A percentile compares a stretch with the other conserved stretches of the same genome.
phyloP scores from a whole-genome alignment of 2,797 vertebrate genomes.

The Delichon dasypus region DNA sequence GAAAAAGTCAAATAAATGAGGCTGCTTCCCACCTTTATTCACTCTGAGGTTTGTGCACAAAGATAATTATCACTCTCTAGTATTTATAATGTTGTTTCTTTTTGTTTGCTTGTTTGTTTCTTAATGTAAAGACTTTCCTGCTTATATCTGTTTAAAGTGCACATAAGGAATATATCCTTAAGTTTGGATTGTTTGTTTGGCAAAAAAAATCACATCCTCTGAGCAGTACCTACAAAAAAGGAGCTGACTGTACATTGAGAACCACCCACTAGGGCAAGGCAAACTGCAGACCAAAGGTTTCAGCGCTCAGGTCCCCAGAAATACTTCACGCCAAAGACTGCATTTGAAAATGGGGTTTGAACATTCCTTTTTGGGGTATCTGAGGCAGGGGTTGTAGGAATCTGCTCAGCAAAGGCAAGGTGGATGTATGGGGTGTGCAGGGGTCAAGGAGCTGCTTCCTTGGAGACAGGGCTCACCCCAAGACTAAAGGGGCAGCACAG shows the following conservation, averaged over 20 bases:
- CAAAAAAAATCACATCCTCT: neutral
- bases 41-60: neutral
- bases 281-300: neutral
- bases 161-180: neutral
- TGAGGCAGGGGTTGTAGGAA: neutral
- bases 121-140: neutral
- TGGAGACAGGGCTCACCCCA: neutral
- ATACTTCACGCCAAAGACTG: neutral
- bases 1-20: neutral
- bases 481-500: neutral
- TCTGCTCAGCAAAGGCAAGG: neutral
- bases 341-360: neutral
- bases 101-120: neutral
- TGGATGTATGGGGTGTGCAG: fast-evolving
- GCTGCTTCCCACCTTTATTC: neutral
- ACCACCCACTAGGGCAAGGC: neutral
- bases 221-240: neutral
- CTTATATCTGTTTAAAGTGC: neutral
- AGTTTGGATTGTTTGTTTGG: neutral
- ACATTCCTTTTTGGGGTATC: neutral
- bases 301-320: neutral
- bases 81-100: neutral
- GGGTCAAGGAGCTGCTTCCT: neutral
- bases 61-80: neutral
- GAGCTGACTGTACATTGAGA: neutral